Evolutionary conservation across 2,888 invertebrate species (phyloP).

Genomic region (Drosophila ezoana): DNA sequence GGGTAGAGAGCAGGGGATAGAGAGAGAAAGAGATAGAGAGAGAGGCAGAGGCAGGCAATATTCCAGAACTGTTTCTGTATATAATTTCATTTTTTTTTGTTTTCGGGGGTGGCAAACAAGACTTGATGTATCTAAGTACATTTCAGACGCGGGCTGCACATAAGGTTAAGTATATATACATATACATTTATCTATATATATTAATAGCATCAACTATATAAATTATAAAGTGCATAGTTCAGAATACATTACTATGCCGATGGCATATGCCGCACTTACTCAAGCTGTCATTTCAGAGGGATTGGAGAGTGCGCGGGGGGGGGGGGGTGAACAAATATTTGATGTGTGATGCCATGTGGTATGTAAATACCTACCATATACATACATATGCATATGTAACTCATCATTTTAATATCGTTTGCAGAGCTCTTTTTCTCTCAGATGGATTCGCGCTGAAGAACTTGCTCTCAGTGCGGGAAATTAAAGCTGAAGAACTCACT

Average conservation of each 20-base stretch:
- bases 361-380: conserved; percentile 1
- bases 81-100: conserved; percentile 10
- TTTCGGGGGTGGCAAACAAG: conserved; percentile 56
- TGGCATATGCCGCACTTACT: conserved; percentile 28
- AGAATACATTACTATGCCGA: conserved; percentile 45
- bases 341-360: conserved; percentile 41
- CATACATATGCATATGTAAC: background rate
- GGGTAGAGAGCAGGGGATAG: background rate
- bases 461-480: background rate
- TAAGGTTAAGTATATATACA: conserved; percentile 56
- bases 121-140: conserved; percentile 45
- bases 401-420: conserved; percentile 4
- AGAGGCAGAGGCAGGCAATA: conserved; percentile 1
- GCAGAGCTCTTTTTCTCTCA: background rate
- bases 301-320: too few relatives aligned
- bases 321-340: background rate
- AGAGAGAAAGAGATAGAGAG: background rate
- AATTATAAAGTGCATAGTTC: conserved; percentile 67
- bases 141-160: conserved; percentile 44
- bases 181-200: conserved; percentile 35
- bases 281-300: conserved; percentile 51
- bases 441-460: too few relatives aligned
- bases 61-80: conserved; percentile 9
- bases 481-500: background rate
- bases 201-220: conserved; percentile 58